Percentiles rank a stretch among this genome's conserved stretches.
Conservation (phyloP, 2,888 invertebrate genomes). For the Strigamia crassipes region DNA sequence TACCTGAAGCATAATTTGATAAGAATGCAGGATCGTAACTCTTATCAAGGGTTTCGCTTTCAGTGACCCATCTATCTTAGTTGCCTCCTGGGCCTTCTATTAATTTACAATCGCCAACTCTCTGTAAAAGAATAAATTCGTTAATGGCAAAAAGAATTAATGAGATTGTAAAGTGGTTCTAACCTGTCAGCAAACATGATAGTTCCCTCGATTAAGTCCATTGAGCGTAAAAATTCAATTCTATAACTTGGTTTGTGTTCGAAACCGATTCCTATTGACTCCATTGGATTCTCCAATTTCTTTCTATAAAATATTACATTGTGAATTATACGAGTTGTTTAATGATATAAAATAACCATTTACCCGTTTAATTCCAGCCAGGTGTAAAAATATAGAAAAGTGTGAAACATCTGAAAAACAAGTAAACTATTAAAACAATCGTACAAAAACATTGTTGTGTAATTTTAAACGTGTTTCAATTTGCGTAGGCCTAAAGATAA, state of each 20-base stretch:
- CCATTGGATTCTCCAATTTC: background rate
- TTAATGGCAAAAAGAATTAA: too few relatives aligned
- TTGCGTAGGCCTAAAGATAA: too few relatives aligned
- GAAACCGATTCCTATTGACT: slow-evolving; percentile 5
- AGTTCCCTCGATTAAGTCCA: background rate
- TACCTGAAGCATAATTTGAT: too few relatives aligned
- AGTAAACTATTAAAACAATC: too few relatives aligned
- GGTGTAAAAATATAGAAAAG: background rate
- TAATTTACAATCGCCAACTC: background rate
- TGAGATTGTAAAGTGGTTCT: background rate
- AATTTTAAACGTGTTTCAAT: too few relatives aligned
- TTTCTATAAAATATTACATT: background rate
- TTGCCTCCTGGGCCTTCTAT: background rate
- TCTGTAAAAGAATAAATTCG: background rate
- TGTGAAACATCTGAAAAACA: background rate
- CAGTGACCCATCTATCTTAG: background rate
- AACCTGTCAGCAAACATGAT: background rate
- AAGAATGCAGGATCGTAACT: background rate
- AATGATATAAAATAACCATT: background rate
- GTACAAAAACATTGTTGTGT: too few relatives aligned
- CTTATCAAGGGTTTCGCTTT: background rate
- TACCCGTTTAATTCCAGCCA: background rate
- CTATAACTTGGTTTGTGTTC: background rate
- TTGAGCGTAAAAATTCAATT: background rate
- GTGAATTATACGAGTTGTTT: background rate